Evolutionary conservation across 2,888 invertebrate genomes (phyloP), one percentile per base, ranked within the genome.

Genomic region (Stenodema calcarata): DNA sequence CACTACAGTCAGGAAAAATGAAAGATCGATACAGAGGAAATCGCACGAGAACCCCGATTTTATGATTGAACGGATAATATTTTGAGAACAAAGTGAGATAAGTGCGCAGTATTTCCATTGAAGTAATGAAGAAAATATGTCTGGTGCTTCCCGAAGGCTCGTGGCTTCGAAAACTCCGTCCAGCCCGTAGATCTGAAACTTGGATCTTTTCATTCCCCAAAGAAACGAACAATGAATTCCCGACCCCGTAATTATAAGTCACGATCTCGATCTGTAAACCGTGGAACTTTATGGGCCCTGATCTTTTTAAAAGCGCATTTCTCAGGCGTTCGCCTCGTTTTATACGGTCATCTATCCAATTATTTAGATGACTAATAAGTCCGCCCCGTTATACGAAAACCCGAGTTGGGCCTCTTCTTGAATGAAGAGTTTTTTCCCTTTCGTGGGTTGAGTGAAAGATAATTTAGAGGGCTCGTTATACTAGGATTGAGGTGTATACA

Each of bases 231-330:
- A 82, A 82, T 82, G 82, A 82, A 82, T 82, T 70, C 47, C 35
- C 70, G 12, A 47, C 47, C 84, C 84, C 54, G 84, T 76, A 84
- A 84, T 84, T 84, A 84, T 84, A 84, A 84, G 84, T 84, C 84
- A 84, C 84, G 84, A 84, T 76, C 76, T 84, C 75, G 84, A 84
- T 84, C 84, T 84, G 76, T 75, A 84, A 83, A 84, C 73, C 84
- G 84, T 84, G 84, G 84, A 84, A 76, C 84, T 84, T 84, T 84
- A 84, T 62, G 82, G 62, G 82, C 82, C 70, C 82, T 69, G 82
- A 82, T 82, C 62, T 62, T 82, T 82, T 82, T 82, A 82, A 82
- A 82, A 82, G 82, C 69, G 82, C 82, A 82, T 82, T 82, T 82
- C 82, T 82, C 44, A 62, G 35, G 82, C 27, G 41, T 30, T 41